Evolutionary conservation across 2,888 invertebrate genomes (phyloP).

Genomic region (Pecten maximus): DNA sequence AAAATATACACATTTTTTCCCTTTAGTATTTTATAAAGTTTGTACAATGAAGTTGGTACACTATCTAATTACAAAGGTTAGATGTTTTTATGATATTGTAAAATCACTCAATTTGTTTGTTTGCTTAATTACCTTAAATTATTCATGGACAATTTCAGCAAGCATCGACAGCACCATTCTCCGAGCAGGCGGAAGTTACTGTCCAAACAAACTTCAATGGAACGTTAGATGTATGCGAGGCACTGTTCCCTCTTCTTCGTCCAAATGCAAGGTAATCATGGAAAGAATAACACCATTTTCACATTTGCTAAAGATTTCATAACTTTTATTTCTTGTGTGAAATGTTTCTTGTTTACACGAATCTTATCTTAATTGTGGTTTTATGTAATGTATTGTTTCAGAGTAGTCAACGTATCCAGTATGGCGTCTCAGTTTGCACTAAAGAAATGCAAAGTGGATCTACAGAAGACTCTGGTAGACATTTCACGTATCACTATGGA

Average conservation of each 20-base stretch:
- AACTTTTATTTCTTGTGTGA: too few relatives aligned
- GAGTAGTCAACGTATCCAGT: constrained; percentile 90
- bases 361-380: too few relatives aligned
- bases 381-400: constrained; percentile 56
- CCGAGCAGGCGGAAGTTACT: constrained; percentile 89
- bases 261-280: constrained; percentile 85
- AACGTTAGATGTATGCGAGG: constrained; percentile 86
- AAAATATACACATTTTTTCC: too few relatives aligned
- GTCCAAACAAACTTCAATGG: constrained; percentile 88
- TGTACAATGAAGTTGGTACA: too few relatives aligned
- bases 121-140: not conserved
- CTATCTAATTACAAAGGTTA: too few relatives aligned
- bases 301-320: too few relatives aligned
- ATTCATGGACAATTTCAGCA: constrained; percentile 14
- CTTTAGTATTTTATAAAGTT: too few relatives aligned
- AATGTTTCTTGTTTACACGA: too few relatives aligned
- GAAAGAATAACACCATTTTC: not conserved
- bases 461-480: constrained; percentile 68
- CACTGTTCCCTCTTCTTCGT: constrained; percentile 88
- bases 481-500: constrained; percentile 85
- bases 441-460: constrained; percentile 81
- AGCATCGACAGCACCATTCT: constrained; percentile 85
- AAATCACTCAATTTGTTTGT: too few relatives aligned
- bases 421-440: constrained; percentile 86
- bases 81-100: too few relatives aligned